Evolutionary conservation across 2,797 vertebrate species (phyloP), one percentile per base, ranked within the genome.

Genomic region (Neopelma chrysocephalum): DNA sequence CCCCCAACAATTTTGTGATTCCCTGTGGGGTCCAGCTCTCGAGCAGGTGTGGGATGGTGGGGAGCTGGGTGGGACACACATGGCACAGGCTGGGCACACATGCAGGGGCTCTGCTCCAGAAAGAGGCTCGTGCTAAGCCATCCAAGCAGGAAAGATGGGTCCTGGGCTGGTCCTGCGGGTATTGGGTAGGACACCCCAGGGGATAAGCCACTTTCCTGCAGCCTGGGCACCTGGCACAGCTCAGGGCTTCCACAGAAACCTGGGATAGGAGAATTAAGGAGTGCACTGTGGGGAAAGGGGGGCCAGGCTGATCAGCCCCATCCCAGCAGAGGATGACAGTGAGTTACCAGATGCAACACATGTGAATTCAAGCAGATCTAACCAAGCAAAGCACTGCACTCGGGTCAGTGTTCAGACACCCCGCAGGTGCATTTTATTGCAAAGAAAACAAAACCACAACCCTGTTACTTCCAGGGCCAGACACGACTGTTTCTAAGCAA

Each of bases 391-490:
- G 43, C 62, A 61, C 50, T 11, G 11, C 0, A 0, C 56, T 38
- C 26, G 0, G 19, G 8, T n/a, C 90, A 75, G 89, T 82, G 87
- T 94, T 94, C 54, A 65, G 38, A 79, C 92, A 94, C 92, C 69
- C 38, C 29, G n/a, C 23, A 92, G 87, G 90, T 91, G 89, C 4
- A 0, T 94, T 96, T 97, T 97, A 95, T 89, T 96, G 95, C 94
- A 93, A 96, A 96, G 93, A 83, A 96, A 96, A 91, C 88, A 90
- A 95, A 93, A 92, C 53, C 78, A 91, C 69, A 88, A 53, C 87
- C 89, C 83, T 65, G 75, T 36, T 6, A 17, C 64, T 95, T 58
- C 62, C 93, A 92, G 87, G 87, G 82, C 45, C 64, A 70, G 64
- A 89, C 29, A 4, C 17, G 3, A 86, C 80, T 56, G 83, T 87